Conservation (phyloP, 2,888 invertebrate genomes). For the Ophonus ardosiacus region DNA sequence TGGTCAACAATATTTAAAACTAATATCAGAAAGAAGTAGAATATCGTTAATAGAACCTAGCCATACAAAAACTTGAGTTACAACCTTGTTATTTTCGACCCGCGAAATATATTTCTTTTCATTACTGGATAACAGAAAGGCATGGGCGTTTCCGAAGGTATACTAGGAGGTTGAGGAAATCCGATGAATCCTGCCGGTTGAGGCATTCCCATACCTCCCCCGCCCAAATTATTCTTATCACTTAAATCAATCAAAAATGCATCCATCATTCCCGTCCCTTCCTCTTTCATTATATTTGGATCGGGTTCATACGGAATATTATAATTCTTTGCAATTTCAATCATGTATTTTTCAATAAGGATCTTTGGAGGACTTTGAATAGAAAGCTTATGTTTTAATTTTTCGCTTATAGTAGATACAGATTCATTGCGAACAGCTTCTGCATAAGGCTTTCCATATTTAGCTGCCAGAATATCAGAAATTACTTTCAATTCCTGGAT, state of each 20-base stretch:
- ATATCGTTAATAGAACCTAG: no score
- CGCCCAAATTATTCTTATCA: conserved; percentile 80
- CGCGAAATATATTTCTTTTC: neutral
- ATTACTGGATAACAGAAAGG: conserved; percentile 84
- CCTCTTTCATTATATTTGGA: conserved; percentile 91
- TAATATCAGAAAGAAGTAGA: no score
- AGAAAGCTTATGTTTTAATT: conserved; percentile 94
- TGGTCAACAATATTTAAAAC: no score
- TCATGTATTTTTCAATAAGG: conserved; percentile 94
- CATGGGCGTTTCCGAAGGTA: conserved; percentile 80
- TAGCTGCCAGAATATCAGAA: conserved; percentile 90
- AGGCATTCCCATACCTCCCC: conserved; percentile 78
- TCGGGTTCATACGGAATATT: conserved; percentile 97
- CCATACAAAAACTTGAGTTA: no score
- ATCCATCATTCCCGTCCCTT: conserved; percentile 73
- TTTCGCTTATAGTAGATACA: conserved; percentile 90
- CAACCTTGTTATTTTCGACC: no score
- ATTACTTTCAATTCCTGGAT: conserved; percentile 88
- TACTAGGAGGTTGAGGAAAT: conserved; percentile 84
- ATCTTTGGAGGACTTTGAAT: conserved; percentile 97
- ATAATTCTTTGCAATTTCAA: conserved; percentile 97
- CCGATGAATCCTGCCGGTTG: conserved; percentile 90
- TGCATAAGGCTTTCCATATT: conserved; percentile 96
- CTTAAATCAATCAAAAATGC: conserved; percentile 84
- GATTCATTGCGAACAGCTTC: conserved; percentile 91